Evolutionary conservation across 2,797 vertebrate species (phyloP), one percentile per base, ranked within the genome.

Genomic region (Rhadinocentrus ornatus): DNA sequence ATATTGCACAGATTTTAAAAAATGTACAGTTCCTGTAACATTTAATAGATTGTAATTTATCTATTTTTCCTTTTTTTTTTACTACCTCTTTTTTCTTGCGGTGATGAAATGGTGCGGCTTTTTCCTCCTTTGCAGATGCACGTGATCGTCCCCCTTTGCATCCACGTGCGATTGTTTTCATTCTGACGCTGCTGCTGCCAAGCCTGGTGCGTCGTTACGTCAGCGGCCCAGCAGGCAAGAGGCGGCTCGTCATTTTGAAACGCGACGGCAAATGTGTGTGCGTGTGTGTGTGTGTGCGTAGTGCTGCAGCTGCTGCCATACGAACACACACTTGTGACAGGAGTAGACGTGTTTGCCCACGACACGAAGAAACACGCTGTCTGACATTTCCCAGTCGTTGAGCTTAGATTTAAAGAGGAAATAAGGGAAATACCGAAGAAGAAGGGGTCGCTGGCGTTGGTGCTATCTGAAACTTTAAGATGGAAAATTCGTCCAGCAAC

Each of bases 161-260:
- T 88, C 93, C 94, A 94, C 91, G 94, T 94, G 95, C 83, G 88
- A 92, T 92, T 95, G 94, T 95, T 95, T 93, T 94, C 86, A 92
- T 94, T 91, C 88, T 41, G 78, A 78, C 75, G 71, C 81, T 18
- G 78, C 81, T 60, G 88, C 83, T 26, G 86, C 85, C 35, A 46
- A 55, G n/a, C 55, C 69, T 56, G 53, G 55, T 73, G 78, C 58
- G 54, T 70, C 67, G 68, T 92, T 92, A 94, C 92, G 92, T 94
- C 91, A 94, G 24, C 20, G 22, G 52, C 48, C 80, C 70, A 80
- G 20, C 63, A 34, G 57, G 34, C 26, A n/a, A 37, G 59, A 39
- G 46, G 78, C 64, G 48, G 27, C 27, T 37, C 54, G 20, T 44
- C 46, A 27, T 44, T 60, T 44, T 35, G 65, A 63, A 63, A 41